Conservation (phyloP, 2,888 invertebrate species). For the Ectobius pallidus region DNA sequence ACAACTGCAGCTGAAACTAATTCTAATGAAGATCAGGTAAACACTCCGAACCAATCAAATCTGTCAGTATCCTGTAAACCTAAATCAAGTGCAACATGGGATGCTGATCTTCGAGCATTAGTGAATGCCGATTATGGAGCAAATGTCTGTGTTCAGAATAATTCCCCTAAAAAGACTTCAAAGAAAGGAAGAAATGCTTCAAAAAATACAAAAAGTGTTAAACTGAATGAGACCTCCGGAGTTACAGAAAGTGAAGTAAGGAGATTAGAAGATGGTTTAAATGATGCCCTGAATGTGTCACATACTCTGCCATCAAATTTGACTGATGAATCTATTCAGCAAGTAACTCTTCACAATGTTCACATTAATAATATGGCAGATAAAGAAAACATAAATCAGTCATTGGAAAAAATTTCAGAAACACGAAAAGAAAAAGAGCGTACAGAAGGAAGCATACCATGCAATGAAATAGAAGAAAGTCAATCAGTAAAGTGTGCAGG, state of each 20-base stretch:
- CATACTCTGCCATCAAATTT: too few relatives aligned
- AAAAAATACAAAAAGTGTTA: background rate
- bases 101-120: conserved; percentile 50
- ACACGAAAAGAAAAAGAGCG: too few relatives aligned
- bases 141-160: background rate
- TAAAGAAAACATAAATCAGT: too few relatives aligned
- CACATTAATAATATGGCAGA: too few relatives aligned
- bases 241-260: conserved; percentile 6
- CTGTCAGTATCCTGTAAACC: background rate
- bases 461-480: too few relatives aligned
- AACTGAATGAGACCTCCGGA: background rate
- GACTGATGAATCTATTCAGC: too few relatives aligned
- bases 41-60: background rate
- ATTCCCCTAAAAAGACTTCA: background rate
- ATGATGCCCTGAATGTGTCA: too few relatives aligned
- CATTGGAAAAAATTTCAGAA: too few relatives aligned
- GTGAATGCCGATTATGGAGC: conserved; percentile 13
- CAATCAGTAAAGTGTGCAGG: too few relatives aligned
- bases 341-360: too few relatives aligned
- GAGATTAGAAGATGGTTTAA: background rate
- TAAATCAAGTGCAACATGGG: conserved; percentile 48
- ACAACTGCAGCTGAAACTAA: background rate
- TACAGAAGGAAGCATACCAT: too few relatives aligned
- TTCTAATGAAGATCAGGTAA: background rate
- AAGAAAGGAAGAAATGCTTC: background rate